phyloP scores from a whole-genome alignment of 2,113 vertebrate species.

The Microtus montanus region DNA sequence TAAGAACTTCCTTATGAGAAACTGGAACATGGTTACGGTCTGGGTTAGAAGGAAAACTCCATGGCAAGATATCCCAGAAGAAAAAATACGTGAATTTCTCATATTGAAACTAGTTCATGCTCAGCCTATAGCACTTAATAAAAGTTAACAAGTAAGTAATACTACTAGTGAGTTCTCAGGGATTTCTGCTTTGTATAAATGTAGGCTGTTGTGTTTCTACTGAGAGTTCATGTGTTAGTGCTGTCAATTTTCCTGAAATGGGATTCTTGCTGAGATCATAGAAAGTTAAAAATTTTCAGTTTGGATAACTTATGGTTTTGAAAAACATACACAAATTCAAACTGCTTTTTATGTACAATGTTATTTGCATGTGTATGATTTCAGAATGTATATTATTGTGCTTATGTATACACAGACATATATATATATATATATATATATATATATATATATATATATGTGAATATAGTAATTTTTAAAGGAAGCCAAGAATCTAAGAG shows the following conservation, averaged over 20 bases:
- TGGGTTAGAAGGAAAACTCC: accelerated
- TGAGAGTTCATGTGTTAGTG: background rate
- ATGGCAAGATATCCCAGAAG: background rate
- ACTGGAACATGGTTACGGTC: background rate
- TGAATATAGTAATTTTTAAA: background rate
- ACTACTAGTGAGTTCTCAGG: background rate
- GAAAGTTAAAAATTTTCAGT: constrained; percentile 30
- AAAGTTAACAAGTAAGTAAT: background rate
- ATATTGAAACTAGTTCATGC: background rate
- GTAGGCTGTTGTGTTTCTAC: background rate
- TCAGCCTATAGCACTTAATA: background rate
- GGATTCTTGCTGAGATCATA: background rate
- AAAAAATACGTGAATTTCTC: background rate
- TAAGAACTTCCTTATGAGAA: background rate
- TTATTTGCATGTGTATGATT: background rate
- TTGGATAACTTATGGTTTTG: background rate
- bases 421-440: background rate
- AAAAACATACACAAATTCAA: background rate
- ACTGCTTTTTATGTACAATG: background rate
- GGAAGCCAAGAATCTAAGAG: background rate
- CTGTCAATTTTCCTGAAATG: background rate
- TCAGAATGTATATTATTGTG: background rate
- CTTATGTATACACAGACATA: background rate
- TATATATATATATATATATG: background rate
- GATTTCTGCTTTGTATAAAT: background rate